A percentile compares a stretch with the other conserved stretches of the same genome.
Evolutionary conservation across 2,888 invertebrate species (phyloP).

Genomic region (Andrena minutula): DNA sequence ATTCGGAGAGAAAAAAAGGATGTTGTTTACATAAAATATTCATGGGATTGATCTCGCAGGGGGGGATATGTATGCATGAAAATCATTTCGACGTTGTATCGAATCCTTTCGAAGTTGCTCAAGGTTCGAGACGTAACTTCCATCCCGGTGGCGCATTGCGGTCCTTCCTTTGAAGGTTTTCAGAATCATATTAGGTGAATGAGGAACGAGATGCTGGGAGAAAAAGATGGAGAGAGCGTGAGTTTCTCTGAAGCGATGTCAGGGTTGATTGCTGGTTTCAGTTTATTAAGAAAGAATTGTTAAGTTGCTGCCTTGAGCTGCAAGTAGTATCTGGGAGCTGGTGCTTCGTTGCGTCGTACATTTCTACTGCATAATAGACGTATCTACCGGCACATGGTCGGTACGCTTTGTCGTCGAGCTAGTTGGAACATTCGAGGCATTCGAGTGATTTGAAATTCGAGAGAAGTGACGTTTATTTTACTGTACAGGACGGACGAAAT

Average conservation of each 20-base stretch:
- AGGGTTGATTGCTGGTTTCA: background rate
- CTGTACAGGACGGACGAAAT: background rate
- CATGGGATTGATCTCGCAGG: background rate
- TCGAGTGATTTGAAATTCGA: background rate
- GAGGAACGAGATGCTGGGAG: background rate
- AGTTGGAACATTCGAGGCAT: background rate
- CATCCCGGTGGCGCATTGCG: background rate
- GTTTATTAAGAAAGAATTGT: too few relatives aligned
- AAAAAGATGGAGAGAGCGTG: background rate
- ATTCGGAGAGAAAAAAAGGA: background rate
- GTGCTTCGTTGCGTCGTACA: too few relatives aligned
- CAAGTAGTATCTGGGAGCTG: too few relatives aligned
- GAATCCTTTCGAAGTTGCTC: background rate
- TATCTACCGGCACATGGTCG: background rate
- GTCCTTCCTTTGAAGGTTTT: background rate
- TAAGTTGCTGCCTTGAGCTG: too few relatives aligned
- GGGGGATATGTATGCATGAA: conserved; percentile 5
- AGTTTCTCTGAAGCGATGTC: background rate
- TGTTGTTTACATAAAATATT: conserved; percentile 27
- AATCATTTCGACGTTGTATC: conserved; percentile 7
- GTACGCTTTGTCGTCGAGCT: background rate
- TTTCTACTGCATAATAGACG: background rate
- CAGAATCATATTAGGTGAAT: background rate
- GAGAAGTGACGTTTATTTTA: background rate
- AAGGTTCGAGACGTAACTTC: background rate